Evolutionary conservation across 2,113 vertebrate genomes (phyloP).

Genomic region (Odontophorus gujanensis): DNA sequence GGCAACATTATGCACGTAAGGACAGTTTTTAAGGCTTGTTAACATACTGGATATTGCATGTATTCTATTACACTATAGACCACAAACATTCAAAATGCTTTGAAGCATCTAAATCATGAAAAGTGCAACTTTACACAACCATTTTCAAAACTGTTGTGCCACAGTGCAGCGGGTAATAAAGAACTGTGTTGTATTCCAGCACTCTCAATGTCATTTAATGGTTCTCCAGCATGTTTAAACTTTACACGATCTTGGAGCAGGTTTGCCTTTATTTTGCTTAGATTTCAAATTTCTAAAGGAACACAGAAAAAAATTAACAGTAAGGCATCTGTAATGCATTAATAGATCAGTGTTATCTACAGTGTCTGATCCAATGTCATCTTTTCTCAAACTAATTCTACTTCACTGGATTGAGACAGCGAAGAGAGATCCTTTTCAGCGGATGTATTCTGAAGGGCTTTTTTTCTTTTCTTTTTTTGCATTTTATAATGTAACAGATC

Average conservation of each 20-base stretch:
- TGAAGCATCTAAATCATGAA: neutral
- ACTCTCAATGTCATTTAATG: neutral
- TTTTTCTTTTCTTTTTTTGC: neutral
- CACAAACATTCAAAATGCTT: neutral
- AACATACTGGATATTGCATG: neutral
- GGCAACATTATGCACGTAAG: neutral
- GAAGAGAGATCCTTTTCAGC: neutral
- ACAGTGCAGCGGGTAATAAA: neutral
- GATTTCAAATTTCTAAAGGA: neutral
- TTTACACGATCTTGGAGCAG: fast-evolving
- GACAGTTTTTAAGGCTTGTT: neutral
- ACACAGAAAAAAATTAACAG: neutral
- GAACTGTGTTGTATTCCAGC: neutral
- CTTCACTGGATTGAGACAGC: neutral
- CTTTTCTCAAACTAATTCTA: neutral
- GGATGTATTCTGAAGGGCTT: neutral
- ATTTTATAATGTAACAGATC: neutral
- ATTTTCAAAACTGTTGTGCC: neutral
- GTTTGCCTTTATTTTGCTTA: neutral
- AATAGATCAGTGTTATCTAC: neutral
- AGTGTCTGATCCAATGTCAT: neutral
- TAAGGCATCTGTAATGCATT: neutral
- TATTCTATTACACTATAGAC: neutral
- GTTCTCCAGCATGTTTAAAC: neutral
- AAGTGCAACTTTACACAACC: neutral